phyloP scores from a whole-genome alignment of 2,113 vertebrate genomes.

The Melospiza georgiana region DNA sequence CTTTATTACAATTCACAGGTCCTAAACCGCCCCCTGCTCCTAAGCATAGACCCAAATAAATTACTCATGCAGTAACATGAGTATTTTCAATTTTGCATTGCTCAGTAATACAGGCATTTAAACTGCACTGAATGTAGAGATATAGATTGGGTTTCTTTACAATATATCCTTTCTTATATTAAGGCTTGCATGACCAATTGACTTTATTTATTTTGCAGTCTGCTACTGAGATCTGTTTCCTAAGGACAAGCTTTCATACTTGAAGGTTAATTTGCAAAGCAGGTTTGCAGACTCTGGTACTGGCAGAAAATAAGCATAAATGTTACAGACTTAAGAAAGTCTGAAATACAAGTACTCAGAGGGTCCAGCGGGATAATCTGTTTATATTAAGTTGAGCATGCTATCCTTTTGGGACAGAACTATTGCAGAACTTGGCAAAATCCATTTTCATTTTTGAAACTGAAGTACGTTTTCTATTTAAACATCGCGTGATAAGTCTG shows the following conservation, averaged over 20 bases:
- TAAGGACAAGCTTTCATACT: slow-evolving; percentile 40
- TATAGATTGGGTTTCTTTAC: slow-evolving; percentile 47
- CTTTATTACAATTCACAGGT: not conserved
- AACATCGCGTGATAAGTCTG: slow-evolving; percentile 76
- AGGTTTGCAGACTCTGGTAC: slow-evolving; percentile 56
- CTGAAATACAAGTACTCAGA: slow-evolving; percentile 71
- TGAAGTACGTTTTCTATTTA: slow-evolving; percentile 72
- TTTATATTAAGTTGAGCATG: slow-evolving; percentile 78
- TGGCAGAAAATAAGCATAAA: slow-evolving; percentile 70
- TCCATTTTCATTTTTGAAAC: slow-evolving; percentile 70
- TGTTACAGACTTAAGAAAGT: slow-evolving; percentile 62
- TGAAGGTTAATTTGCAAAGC: slow-evolving; percentile 56
- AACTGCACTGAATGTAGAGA: slow-evolving; percentile 30
- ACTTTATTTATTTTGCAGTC: slow-evolving; percentile 40
- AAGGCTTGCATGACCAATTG: slow-evolving; percentile 40
- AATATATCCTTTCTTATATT: slow-evolving; percentile 12
- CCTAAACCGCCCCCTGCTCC: not conserved
- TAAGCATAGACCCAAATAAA: not conserved
- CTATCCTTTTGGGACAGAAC: slow-evolving; percentile 75
- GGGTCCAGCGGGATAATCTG: slow-evolving; percentile 70
- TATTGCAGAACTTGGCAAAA: slow-evolving; percentile 74
- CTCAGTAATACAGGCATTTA: slow-evolving; percentile 35
- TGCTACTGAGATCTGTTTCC: slow-evolving; percentile 57
- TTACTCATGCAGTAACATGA: slow-evolving; percentile 42
- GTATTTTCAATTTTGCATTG: slow-evolving; percentile 39